Percentiles rank a stretch among this genome's conserved stretches.
Evolutionary conservation across 2,113 vertebrate genomes (phyloP).

Genomic region (Scatophagus argus): DNA sequence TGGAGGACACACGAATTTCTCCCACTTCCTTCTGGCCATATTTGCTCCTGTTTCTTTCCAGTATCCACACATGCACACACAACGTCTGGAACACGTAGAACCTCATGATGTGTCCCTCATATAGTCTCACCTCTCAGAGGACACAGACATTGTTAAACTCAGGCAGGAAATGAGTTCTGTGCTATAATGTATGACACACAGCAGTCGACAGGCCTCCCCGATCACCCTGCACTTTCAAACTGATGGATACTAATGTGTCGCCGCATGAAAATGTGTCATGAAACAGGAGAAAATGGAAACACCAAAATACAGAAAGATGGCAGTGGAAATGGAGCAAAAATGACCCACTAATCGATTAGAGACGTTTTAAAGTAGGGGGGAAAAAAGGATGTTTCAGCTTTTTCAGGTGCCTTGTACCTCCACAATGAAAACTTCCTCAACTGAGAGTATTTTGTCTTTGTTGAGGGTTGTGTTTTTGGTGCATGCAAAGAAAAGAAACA

Average conservation of each 20-base stretch:
- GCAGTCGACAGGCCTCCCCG: slow-evolving; percentile 47
- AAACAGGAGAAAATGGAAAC: slow-evolving; percentile 45
- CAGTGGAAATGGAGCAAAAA: slow-evolving; percentile 64
- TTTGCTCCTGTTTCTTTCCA: slow-evolving; percentile 17
- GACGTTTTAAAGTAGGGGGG: slow-evolving; percentile 2
- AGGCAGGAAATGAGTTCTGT: slow-evolving; percentile 70
- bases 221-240: slow-evolving; percentile 77
- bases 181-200: slow-evolving; percentile 68
- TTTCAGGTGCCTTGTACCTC: slow-evolving; percentile 15
- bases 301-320: slow-evolving; percentile 23
- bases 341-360: slow-evolving; percentile 51
- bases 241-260: slow-evolving; percentile 75
- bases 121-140: slow-evolving; percentile 77
- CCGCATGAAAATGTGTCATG: slow-evolving; percentile 69
- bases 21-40: slow-evolving; percentile 24
- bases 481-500: slow-evolving; percentile 40
- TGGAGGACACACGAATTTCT: slow-evolving; percentile 40
- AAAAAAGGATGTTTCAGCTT: slow-evolving; percentile 34
- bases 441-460: slow-evolving; percentile 14
- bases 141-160: slow-evolving; percentile 72
- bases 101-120: slow-evolving; percentile 60
- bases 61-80: neutral
- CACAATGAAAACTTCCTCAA: slow-evolving; percentile 16
- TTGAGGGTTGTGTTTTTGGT: slow-evolving; percentile 22
- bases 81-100: slow-evolving; percentile 36